A percentile compares a stretch with the other conserved stretches of the same genome.
Evolutionary conservation across 2,888 invertebrate genomes (phyloP).

Genomic region (Macropis europaea): DNA sequence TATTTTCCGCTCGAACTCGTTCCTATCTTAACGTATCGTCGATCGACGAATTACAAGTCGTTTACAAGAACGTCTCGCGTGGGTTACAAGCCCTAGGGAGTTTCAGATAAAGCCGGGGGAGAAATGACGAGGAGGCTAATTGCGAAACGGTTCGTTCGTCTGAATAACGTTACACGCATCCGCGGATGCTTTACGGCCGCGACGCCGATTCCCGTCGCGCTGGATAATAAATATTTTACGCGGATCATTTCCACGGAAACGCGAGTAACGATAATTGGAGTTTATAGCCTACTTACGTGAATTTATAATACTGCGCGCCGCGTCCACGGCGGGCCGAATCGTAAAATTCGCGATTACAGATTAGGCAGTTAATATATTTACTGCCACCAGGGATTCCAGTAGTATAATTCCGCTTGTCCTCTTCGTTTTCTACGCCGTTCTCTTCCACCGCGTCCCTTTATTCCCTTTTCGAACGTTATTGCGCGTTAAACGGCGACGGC

Average conservation of each 20-base stretch:
- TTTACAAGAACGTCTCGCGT: slow-evolving; percentile 2
- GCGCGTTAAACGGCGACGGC: slow-evolving; percentile 15
- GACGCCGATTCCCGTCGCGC: slow-evolving; percentile 31
- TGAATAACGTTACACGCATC: slow-evolving; percentile 31
- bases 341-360: slow-evolving; percentile 55
- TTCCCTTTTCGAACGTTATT: background rate
- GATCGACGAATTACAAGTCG: slow-evolving; percentile 24
- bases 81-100: background rate
- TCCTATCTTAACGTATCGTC: slow-evolving; percentile 16
- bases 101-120: background rate
- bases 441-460: background rate
- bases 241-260: slow-evolving; percentile 58
- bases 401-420: slow-evolving; percentile 9
- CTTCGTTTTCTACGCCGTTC: background rate
- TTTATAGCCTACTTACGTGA: slow-evolving; percentile 56
- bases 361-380: slow-evolving; percentile 53
- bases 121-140: slow-evolving; percentile 18
- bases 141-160: slow-evolving; percentile 17
- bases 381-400: slow-evolving; percentile 22
- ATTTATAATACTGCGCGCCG: slow-evolving; percentile 47
- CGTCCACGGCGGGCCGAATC: slow-evolving; percentile 21
- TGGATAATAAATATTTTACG: slow-evolving; percentile 57
- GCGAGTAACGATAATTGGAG: slow-evolving; percentile 60
- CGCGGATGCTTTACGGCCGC: slow-evolving; percentile 47
- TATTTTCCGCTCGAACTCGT: background rate